These are phyloP conservation scores for Albula goreensis DNA, from an alignment of 2,113 vertebrate genomes.

Conservation along the genomic window DNA sequence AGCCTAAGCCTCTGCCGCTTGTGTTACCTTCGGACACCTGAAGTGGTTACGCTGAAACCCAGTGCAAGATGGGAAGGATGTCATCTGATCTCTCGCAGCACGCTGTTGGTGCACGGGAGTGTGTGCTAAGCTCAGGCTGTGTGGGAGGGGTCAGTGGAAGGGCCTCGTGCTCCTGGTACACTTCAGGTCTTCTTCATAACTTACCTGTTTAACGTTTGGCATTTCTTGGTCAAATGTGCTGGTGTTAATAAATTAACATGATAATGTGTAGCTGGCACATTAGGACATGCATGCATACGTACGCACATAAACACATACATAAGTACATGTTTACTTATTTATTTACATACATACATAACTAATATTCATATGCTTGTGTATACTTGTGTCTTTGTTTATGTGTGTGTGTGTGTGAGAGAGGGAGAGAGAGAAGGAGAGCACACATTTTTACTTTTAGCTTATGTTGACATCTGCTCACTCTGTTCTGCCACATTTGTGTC, in stretches of 20 bases:
- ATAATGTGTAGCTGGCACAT: not conserved
- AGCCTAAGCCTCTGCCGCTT: slow-evolving; percentile 20
- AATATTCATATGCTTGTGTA: not conserved
- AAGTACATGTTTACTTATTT: no score
- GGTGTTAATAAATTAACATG: slow-evolving; percentile 10
- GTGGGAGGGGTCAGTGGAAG: not conserved
- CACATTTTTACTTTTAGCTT: no score
- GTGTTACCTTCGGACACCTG: slow-evolving; percentile 34
- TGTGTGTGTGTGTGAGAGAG: not conserved
- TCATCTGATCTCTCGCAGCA: not conserved
- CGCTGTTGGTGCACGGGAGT: not conserved
- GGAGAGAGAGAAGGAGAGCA: no score
- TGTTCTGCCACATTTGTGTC: no score
- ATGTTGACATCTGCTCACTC: no score
- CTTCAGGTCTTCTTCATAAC: not conserved
- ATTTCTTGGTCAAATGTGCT: slow-evolving; percentile 35
- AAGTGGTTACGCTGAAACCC: not conserved
- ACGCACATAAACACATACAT: no score
- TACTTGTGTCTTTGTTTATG: not conserved
- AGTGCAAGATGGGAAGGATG: not conserved
- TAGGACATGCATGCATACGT: no score
- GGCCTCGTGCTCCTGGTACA: not conserved
- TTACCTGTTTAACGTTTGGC: slow-evolving; percentile 32
- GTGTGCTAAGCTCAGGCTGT: not conserved
- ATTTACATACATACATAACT: no score